These are phyloP conservation scores for Leucoraja ocellata DNA, from an alignment of 2,797 vertebrate genomes.

Conservation along the genomic window DNA sequence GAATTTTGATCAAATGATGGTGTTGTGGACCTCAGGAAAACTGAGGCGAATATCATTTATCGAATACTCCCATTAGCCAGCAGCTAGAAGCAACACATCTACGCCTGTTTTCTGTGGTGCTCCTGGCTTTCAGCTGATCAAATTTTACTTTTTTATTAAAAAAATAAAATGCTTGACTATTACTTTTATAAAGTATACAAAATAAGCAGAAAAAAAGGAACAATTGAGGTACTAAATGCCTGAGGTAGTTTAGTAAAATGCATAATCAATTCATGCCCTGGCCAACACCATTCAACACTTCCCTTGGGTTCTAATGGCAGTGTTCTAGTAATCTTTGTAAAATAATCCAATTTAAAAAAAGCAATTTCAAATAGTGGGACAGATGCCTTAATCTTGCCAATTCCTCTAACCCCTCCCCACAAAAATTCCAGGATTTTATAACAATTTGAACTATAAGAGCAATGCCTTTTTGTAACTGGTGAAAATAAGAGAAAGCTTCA, in stretches of 20 bases:
- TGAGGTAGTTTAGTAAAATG: slow-evolving; percentile 99
- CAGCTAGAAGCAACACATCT: slow-evolving; percentile 71
- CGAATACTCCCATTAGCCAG: slow-evolving; percentile 76
- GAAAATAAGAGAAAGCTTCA: slow-evolving; percentile 74
- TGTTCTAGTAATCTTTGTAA: slow-evolving; percentile 63
- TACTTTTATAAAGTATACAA: slow-evolving; percentile 99
- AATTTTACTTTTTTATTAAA: slow-evolving; percentile 88
- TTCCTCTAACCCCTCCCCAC: slow-evolving; percentile 65
- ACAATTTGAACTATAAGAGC: slow-evolving; percentile 68
- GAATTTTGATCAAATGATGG: slow-evolving; percentile 73
- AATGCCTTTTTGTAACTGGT: slow-evolving; percentile 71
- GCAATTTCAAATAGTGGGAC: slow-evolving; percentile 79
- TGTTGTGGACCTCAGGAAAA: slow-evolving; percentile 81
- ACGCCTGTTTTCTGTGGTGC: slow-evolving; percentile 48
- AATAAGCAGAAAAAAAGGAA: slow-evolving; percentile 81
- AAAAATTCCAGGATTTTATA: slow-evolving; percentile 64
- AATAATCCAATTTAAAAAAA: slow-evolving; percentile 87
- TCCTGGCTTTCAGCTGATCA: slow-evolving; percentile 81
- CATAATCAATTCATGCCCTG: slow-evolving; percentile 89
- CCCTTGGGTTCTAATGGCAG: slow-evolving; percentile 79
- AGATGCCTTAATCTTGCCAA: slow-evolving; percentile 61
- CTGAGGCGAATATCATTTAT: slow-evolving; percentile 71
- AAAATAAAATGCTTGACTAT: slow-evolving; percentile 99
- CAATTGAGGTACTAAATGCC: slow-evolving; percentile 97
- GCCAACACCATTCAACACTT: slow-evolving; percentile 89